Percentiles rank a stretch among this genome's conserved stretches.
Evolutionary conservation across 2,797 vertebrate genomes (phyloP).

Genomic region (Okamejei kenojei): DNA sequence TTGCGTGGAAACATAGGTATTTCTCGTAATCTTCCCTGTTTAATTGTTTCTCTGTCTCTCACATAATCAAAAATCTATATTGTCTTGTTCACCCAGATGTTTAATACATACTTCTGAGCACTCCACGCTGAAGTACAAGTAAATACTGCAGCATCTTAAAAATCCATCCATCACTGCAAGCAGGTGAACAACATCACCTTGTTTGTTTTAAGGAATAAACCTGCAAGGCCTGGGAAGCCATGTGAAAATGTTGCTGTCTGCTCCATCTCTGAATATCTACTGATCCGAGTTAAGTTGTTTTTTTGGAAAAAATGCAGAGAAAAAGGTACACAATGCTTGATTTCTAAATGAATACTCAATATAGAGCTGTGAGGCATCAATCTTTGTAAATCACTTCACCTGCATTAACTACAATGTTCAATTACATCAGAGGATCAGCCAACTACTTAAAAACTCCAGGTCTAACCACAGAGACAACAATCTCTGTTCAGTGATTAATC

Average conservation of each 20-base stretch:
- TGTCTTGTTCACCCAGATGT: neutral
- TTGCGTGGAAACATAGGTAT: neutral
- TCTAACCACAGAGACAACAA: neutral
- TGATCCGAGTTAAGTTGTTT: neutral
- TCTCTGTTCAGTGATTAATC: slow-evolving; percentile 22
- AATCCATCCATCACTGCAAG: neutral
- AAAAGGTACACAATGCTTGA: neutral
- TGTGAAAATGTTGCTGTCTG: neutral
- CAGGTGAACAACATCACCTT: neutral
- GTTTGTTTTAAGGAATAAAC: neutral
- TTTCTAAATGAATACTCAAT: neutral
- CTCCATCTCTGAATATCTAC: neutral
- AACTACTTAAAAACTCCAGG: neutral
- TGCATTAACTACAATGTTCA: neutral
- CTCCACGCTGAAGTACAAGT: neutral
- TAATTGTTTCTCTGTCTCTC: neutral
- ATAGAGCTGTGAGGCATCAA: neutral
- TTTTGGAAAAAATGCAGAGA: neutral
- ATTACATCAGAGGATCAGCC: neutral
- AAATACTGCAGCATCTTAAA: neutral
- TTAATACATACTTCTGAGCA: neutral
- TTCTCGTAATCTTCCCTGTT: neutral
- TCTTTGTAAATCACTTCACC: neutral
- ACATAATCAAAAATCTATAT: neutral
- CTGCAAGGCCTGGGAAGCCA: neutral